Base-by-base conservation (phyloP, 30 jellyfish, hydroid and myxozoan genomes). In the Mastigias papua region DNA sequence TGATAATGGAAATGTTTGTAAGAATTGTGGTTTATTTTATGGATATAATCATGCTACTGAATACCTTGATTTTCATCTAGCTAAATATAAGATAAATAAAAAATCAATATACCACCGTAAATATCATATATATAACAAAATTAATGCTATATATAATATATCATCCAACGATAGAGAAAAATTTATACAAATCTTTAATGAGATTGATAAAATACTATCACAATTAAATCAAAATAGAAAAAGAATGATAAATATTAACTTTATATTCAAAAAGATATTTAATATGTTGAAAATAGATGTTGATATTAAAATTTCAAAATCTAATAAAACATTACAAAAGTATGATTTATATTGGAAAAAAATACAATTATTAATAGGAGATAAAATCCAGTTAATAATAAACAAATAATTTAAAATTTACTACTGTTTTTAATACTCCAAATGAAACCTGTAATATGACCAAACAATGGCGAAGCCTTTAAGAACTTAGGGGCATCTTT, bases 211-310 rank as follows among this genome's bases (percentile, higher is more conserved):
- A 78, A 58, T 76, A 58, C 29, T 76, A 22, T 54, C 87, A 49
- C 48, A 42, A 23, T 21, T 76, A 8, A 76, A 76, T 76, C 60
- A 58, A 49, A 48, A 48, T 25, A 50, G 87, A 25, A 76, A 76
- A 54, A 50, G 87, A 49, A 76, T 76, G 87, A 76, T 76, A 22
- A 76, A 58, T 50, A 76, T 76, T 58, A 76, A 76, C 73, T 76
- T 49, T 76, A 2, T 49, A 49, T 76, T 76, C 54, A 76, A 42
- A 30, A 50, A 76, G 75, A 50, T 48, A 76, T 58, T 76, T 76
- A 33, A 76, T 50, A 16, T 27, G 87, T 49, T 76, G 29, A 58
- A 76, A 27, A 49, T 76, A 22, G 77, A 42, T 49, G 77, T 27
- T 15, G 76, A 73, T 4, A 48, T 73, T 22, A 4, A 5, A 4